Evolutionary conservation across 2,888 invertebrate genomes (phyloP), one percentile per base, ranked within the genome.

Genomic region (Cryptosula pallasiana): DNA sequence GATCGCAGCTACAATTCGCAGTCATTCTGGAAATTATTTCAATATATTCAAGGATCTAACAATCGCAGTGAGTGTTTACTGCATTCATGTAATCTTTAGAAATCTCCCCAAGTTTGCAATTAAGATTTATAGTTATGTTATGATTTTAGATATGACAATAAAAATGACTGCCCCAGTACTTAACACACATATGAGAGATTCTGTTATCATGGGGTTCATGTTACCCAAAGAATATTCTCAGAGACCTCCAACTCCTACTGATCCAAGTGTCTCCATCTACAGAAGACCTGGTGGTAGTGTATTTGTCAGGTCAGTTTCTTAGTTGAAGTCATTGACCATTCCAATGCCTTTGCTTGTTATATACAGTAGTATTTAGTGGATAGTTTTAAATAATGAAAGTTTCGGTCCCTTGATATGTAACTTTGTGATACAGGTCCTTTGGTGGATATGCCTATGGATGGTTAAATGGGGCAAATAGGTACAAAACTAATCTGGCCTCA

Each of bases 11-110:
- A 5, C 23, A 55, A 5, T 5, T 23, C 16, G 23, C n/a, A n/a
- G 3, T 5, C 55, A 13, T 55, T 55, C 55, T 13, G 9, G 55
- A 55, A 55, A 55, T 25, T 55, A 5, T 55, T 55, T 25, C 23
- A n/a, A n/a, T 55, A 55, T 55, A 55, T 55, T 55, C 55, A 55
- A 55, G 55, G 55, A 55, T 20, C 5, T 5, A 55, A 55, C 25
- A 25, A 55, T 5, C 9, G 23, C 23, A 55, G 55, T 55, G 25
- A 55, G 55, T n/a, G 3, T 23, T n/a, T n/a, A n/a, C n/a, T n/a
- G n/a, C n/a, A n/a, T n/a, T n/a, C n/a, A n/a, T n/a, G n/a, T n/a
- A n/a, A n/a, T n/a, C n/a, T n/a, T n/a, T n/a, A n/a, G n/a, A n/a
- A n/a, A n/a, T n/a, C n/a, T n/a, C n/a, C n/a, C n/a, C n/a, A n/a